Conservation (phyloP, 1,140 invertebrate genomes). For the Cheumatopsyche charites region DNA sequence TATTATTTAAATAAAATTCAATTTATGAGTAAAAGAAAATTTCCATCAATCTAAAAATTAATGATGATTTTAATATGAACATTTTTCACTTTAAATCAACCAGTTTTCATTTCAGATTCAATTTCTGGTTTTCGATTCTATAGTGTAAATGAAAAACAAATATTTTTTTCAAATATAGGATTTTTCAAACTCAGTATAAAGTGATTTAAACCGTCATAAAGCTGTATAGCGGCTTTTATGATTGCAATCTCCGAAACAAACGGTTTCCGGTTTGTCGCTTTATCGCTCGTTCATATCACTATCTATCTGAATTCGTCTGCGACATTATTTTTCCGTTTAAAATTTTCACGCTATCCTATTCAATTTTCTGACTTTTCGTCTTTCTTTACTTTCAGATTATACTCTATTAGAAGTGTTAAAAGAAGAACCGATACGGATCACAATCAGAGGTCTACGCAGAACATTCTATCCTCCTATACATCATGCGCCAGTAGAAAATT, state of each 20-base stretch:
- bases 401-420: slow-evolving; percentile 82
- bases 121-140: too few species aligned
- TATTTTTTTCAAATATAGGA: too few species aligned
- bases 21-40: neutral
- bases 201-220: too few species aligned
- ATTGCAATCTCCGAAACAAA: neutral
- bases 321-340: neutral
- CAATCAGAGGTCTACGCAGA: slow-evolving; percentile 80
- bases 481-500: slow-evolving; percentile 78
- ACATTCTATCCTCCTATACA: slow-evolving; percentile 88
- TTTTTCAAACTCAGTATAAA: too few species aligned
- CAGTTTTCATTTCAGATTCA: too few species aligned
- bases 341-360: neutral
- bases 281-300: slow-evolving; percentile 37
- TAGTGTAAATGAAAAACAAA: too few species aligned
- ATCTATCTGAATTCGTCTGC: neutral
- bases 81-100: too few species aligned
- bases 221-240: too few species aligned
- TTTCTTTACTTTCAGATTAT: slow-evolving; percentile 67
- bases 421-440: slow-evolving; percentile 82
- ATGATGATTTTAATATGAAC: too few species aligned
- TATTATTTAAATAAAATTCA: too few species aligned
- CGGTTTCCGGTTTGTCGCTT: slow-evolving; percentile 40
- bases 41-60: too few species aligned
- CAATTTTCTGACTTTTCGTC: neutral